A percentile compares a stretch with the other conserved stretches of the same genome.
Conservation (phyloP, 2,888 invertebrate species). For the Protonemura montana region DNA sequence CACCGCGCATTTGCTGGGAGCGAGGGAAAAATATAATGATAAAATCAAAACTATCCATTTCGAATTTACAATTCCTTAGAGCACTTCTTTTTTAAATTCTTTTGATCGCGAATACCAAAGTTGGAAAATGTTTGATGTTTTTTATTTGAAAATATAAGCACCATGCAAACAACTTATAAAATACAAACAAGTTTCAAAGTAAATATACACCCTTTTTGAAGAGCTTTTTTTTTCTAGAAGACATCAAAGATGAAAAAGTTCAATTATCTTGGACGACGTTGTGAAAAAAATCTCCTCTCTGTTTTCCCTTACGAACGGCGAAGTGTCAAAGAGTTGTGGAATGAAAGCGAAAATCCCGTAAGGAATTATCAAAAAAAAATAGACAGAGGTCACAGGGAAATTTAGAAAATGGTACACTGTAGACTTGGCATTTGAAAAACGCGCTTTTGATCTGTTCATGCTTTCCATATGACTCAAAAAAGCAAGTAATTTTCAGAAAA, state of each 20-base stretch:
- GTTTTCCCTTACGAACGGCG: not conserved
- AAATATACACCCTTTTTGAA: conserved; percentile 23
- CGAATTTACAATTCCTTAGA: conserved; percentile 38
- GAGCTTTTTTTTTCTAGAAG: conserved; percentile 29
- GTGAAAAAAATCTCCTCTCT: not conserved
- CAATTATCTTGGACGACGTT: conserved; percentile 13
- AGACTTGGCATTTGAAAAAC: not conserved
- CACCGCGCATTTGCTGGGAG: not conserved
- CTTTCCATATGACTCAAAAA: too few relatives aligned
- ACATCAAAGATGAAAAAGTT: conserved; percentile 36
- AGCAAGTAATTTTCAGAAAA: too few relatives aligned
- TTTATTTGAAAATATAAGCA: conserved; percentile 8
- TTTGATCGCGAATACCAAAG: conserved; percentile 35
- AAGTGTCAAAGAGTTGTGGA: conserved; percentile 1
- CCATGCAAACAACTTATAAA: conserved; percentile 29
- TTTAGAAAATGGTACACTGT: not conserved
- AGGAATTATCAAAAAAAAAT: not conserved
- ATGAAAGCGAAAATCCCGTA: conserved; percentile 13
- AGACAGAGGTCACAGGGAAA: not conserved
- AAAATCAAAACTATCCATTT: conserved; percentile 29
- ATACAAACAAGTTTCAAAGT: conserved; percentile 34
- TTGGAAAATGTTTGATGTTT: conserved; percentile 35
- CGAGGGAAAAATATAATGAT: conserved; percentile 27
- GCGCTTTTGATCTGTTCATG: too few relatives aligned
- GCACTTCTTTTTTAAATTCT: conserved; percentile 31